These are phyloP conservation scores for Laothoe populi DNA, from an alignment of 2,888 invertebrate genomes.

Conservation along the genomic window DNA sequence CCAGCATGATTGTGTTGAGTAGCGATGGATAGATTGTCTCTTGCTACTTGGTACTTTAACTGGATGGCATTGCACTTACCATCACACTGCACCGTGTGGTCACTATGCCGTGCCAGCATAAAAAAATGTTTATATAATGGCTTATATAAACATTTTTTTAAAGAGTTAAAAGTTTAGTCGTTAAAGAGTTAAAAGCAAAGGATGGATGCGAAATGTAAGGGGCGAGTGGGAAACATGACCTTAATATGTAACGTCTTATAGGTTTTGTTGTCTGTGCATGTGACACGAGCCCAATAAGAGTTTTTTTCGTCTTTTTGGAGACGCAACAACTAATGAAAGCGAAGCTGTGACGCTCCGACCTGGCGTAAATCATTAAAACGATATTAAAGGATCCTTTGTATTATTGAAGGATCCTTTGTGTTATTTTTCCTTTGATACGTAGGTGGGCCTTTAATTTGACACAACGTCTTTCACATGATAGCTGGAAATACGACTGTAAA, in stretches of 20 bases:
- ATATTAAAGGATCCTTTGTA: not conserved
- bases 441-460: constrained; percentile 1
- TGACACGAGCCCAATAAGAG: not conserved
- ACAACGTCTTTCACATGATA: not conserved
- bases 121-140: no score
- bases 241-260: not conserved
- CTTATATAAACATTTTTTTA: no score
- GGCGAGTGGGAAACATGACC: no score
- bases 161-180: no score
- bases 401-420: not conserved
- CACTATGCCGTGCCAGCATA: no score
- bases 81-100: no score
- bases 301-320: not conserved
- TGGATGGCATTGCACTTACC: no score
- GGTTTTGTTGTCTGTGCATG: not conserved
- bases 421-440: not conserved
- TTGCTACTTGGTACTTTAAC: no score
- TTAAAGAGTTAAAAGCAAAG: no score
- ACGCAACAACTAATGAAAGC: constrained; percentile 14
- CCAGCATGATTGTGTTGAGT: no score
- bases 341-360: not conserved
- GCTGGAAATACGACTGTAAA: not conserved
- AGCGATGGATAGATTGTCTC: no score
- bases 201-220: no score
- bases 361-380: constrained; percentile 22